Evolutionary conservation across 1,140 invertebrate species (phyloP), one percentile per base, ranked within the genome.

Genomic region (Zaprionus lachaisei): DNA sequence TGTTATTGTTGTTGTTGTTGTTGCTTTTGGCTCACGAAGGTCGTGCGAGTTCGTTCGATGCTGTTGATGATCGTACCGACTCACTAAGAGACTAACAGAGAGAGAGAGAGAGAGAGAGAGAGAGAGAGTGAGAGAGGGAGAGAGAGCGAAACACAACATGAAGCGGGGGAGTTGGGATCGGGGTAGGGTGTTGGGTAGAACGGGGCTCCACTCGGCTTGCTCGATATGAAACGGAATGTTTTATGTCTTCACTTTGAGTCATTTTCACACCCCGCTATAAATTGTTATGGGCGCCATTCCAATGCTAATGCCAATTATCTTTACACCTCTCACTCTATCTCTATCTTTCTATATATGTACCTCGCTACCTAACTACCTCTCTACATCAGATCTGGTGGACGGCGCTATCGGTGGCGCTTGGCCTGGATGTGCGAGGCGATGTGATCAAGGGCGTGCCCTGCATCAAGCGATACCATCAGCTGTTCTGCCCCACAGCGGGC

Each of bases 401-500:
- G 55, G 97, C 97, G 15, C 92, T 98, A 72, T 97, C 97, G 17
- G 94, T 97, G 80, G 97, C 97, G 54, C 93, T 98, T 77, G 97
- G 97, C 31, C 94, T 97, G 84, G 97, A 98, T 93, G 94, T 98
- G 20, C 95, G 96, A 75, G 97, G 97, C 67, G 97, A 98, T 93
- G 94, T 97, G 63, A 96, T 97, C 76, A 94, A 96, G 93, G 97
- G 97, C 79, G 95, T 97, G 76, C 97, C 97, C 31, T 98, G 97
- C 92, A 96, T 98, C 75, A 98, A 97, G 93, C 94, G 96, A 80
- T 95, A 97, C 91, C 96, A 97, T 94, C 97, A 98, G 93, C 94
- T 98, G 26, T 98, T 97, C 93, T 98, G 97, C 93, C 97, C 97
- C 31, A 97, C 96, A 26, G 97, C 97, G 68, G 97, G 97, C 77